Conservation (phyloP, 2,113 vertebrate genomes). For the Lepus europaeus region DNA sequence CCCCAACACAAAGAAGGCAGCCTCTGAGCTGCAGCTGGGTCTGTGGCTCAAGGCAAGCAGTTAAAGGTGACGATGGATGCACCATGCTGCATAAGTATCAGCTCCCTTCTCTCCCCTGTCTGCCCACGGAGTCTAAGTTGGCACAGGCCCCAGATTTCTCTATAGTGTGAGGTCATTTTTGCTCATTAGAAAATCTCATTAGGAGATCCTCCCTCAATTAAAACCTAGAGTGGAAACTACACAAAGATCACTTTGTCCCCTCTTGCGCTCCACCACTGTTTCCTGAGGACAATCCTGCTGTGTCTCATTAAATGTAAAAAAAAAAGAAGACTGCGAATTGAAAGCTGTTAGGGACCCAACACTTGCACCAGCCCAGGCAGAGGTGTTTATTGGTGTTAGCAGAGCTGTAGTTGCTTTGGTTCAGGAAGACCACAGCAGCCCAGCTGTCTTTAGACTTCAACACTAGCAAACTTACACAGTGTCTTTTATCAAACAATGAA, state of each 20-base stretch:
- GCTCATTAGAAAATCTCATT: slow-evolving; percentile 74
- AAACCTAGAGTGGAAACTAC: slow-evolving; percentile 59
- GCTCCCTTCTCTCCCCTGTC: background rate
- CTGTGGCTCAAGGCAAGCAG: background rate
- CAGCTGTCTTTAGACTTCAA: slow-evolving; percentile 49
- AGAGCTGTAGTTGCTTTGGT: background rate
- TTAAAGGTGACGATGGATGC: background rate
- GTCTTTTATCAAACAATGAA: slow-evolving; percentile 17
- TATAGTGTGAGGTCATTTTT: slow-evolving; percentile 58
- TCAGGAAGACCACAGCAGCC: background rate
- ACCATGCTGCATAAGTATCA: background rate
- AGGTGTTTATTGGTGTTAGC: slow-evolving; percentile 54
- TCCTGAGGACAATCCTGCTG: slow-evolving; percentile 58
- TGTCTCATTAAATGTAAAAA: slow-evolving; percentile 67
- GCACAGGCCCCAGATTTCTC: slow-evolving; percentile 39
- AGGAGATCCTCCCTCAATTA: slow-evolving; percentile 59
- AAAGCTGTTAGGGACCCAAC: slow-evolving; percentile 36
- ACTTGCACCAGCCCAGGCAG: slow-evolving; percentile 20
- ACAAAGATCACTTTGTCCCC: slow-evolving; percentile 35
- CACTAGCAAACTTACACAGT: background rate
- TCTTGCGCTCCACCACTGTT: background rate
- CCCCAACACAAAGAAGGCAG: background rate
- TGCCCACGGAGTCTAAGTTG: background rate
- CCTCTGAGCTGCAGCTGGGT: background rate
- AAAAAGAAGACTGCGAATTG: slow-evolving; percentile 10